These are phyloP conservation scores for Poecile atricapillus DNA, from an alignment of 2,113 vertebrate genomes.

Conservation along the genomic window DNA sequence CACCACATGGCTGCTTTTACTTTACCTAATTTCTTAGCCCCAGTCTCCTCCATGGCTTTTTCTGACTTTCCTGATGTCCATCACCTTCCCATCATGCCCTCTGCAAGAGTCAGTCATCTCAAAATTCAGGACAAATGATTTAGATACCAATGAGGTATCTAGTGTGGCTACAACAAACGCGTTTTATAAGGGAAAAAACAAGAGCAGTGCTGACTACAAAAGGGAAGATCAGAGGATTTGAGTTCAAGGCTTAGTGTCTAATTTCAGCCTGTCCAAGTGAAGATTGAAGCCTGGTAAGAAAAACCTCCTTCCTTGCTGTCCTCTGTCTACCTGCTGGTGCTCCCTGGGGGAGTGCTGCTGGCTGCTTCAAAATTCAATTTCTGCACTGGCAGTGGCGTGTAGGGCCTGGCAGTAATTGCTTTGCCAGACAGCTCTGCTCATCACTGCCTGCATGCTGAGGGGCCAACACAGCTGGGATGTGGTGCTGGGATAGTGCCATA, in stretches of 20 bases:
- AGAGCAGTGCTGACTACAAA: neutral
- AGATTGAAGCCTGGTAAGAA: neutral
- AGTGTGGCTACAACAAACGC: neutral
- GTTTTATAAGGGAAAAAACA: neutral
- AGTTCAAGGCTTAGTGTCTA: neutral
- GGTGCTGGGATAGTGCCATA: neutral
- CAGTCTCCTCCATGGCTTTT: neutral
- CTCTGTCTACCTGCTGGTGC: accelerated
- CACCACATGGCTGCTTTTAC: neutral
- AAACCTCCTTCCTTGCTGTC: neutral
- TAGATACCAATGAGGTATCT: neutral
- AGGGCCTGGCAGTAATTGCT: neutral
- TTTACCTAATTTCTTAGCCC: neutral
- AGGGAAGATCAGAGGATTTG: neutral
- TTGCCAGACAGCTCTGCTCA: neutral
- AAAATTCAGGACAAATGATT: neutral
- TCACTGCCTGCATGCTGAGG: neutral
- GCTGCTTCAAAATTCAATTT: neutral
- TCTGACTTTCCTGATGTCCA: neutral
- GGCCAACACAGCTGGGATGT: accelerated
- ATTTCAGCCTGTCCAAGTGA: neutral
- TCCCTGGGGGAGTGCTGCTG: neutral
- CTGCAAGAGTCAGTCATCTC: neutral
- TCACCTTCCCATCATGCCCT: neutral
- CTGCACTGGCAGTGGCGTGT: neutral